phyloP scores from a whole-genome alignment of 2,797 vertebrate genomes.

The Pseudochromis fuscus region DNA sequence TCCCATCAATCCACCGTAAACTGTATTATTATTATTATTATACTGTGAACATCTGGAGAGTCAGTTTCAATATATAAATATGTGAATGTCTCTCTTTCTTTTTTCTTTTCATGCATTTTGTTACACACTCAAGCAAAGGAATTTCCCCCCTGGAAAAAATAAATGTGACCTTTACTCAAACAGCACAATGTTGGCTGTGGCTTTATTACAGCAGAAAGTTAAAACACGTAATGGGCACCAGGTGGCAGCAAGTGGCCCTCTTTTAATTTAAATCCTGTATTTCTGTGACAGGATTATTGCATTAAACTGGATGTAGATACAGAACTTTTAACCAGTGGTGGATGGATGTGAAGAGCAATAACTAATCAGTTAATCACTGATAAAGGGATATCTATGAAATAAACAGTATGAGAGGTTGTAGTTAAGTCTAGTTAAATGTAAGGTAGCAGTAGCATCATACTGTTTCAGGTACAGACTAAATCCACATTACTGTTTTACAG shows the following conservation, averaged over 20 bases:
- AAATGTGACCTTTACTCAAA: constrained; percentile 76
- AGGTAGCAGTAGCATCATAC: neutral
- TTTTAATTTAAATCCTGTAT: neutral
- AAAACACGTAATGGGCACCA: constrained; percentile 42
- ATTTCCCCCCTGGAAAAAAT: constrained; percentile 76
- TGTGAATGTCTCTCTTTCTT: constrained; percentile 68
- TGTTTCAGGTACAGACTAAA: neutral
- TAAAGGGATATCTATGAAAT: neutral
- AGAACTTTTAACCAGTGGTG: neutral
- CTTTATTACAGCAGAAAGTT: constrained; percentile 22
- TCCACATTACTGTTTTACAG: constrained; percentile 44
- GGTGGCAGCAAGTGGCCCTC: constrained; percentile 66
- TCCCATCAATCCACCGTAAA: constrained; percentile 23
- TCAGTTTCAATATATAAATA: constrained; percentile 35
- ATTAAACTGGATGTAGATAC: neutral
- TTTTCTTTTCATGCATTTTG: constrained; percentile 75
- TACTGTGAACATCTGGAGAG: constrained; percentile 49
- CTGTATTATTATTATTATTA: constrained; percentile 34
- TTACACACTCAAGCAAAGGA: constrained; percentile 62
- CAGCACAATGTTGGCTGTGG: constrained; percentile 17
- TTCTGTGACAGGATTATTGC: neutral
- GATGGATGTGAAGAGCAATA: no score
- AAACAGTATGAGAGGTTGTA: neutral
- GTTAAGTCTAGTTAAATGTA: neutral
- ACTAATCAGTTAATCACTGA: no score